phyloP scores from a whole-genome alignment of 1,140 invertebrate genomes.

The Cotesia chilonis region DNA sequence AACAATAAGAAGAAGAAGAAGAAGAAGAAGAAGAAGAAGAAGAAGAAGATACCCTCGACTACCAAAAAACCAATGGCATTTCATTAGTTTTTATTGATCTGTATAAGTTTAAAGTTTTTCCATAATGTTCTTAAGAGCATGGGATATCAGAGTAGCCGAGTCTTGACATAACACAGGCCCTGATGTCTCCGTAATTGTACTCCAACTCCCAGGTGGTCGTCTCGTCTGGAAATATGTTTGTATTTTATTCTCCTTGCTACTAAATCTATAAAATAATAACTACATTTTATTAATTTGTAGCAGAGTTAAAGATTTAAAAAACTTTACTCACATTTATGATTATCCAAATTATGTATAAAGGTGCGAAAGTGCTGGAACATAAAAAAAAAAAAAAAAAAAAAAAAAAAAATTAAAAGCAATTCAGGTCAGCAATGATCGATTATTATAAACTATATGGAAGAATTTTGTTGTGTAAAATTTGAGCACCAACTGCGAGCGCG shows the following conservation, averaged over 20 bases:
- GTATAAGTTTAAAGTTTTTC: no score
- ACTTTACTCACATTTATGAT: neutral
- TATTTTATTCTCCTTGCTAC: neutral
- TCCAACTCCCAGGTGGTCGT: neutral
- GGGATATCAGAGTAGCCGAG: no score
- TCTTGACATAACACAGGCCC: slow-evolving; percentile 13
- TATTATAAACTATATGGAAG: neutral
- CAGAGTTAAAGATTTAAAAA: no score
- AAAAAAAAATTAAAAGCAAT: neutral
- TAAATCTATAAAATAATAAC: no score
- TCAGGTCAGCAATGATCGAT: slow-evolving; percentile 18
- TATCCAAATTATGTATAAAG: neutral
- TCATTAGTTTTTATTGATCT: no score
- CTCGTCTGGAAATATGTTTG: neutral
- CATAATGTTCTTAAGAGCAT: no score
- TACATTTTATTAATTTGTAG: no score
- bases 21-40: no score
- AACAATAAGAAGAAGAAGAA: no score
- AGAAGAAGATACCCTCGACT: no score
- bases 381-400: no score
- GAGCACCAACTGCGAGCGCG: neutral
- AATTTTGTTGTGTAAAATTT: neutral
- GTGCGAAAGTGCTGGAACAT: slow-evolving; percentile 9
- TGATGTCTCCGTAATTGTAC: slow-evolving; percentile 4
- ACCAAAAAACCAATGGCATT: no score